Percentiles rank a stretch among this genome's conserved stretches.
Evolutionary conservation across 2,888 invertebrate genomes (phyloP).

Genomic region (Chloroclysta siterata): DNA sequence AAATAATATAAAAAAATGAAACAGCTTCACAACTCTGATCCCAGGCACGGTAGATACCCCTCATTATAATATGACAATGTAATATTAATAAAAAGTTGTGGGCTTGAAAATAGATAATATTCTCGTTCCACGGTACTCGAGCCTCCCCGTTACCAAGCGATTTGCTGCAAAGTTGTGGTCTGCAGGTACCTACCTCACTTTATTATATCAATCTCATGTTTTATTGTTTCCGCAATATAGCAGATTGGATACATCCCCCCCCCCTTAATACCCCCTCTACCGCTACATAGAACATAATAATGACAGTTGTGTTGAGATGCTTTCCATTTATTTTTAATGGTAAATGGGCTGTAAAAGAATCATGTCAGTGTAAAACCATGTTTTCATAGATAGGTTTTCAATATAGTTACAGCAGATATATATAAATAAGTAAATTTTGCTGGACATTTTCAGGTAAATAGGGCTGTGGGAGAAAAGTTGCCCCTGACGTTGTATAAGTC

Average conservation of each 20-base stretch:
- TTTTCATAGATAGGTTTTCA: too few species aligned
- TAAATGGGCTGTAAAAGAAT: background rate
- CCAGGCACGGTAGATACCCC: too few species aligned
- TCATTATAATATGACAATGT: too few species aligned
- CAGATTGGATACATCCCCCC: constrained; percentile 51
- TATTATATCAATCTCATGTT: constrained; percentile 59
- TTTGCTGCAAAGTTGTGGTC: constrained; percentile 30
- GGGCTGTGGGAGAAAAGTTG: too few species aligned
- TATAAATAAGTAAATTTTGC: too few species aligned
- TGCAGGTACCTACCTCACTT: constrained; percentile 38
- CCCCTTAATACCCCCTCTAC: constrained; percentile 33
- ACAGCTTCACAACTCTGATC: too few species aligned
- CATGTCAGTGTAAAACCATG: background rate
- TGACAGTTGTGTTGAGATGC: constrained; percentile 2
- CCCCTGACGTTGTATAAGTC: too few species aligned
- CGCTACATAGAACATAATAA: constrained; percentile 27
- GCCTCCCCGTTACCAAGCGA: constrained; percentile 17
- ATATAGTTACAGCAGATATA: too few species aligned
- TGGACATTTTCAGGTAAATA: too few species aligned
- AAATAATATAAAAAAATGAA: too few species aligned
- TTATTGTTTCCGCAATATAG: constrained; percentile 67
- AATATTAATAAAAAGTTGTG: too few species aligned
- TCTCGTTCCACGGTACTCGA: background rate
- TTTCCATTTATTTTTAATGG: constrained; percentile 6
- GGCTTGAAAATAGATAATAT: too few species aligned